Evolutionary conservation across 2,113 vertebrate genomes (phyloP).

Genomic region (Apodemus sylvaticus): DNA sequence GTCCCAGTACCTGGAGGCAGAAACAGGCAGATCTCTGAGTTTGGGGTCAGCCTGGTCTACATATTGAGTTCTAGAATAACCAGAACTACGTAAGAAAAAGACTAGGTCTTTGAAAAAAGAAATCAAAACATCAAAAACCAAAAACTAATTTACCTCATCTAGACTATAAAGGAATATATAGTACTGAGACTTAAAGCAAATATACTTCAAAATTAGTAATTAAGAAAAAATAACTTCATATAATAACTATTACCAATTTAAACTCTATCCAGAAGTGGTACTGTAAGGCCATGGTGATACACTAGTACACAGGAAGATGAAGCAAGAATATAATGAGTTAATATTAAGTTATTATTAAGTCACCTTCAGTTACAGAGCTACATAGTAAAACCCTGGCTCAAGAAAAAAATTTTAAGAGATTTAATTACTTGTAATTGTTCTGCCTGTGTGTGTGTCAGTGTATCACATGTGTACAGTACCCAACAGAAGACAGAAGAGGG

Average conservation of each 20-base stretch:
- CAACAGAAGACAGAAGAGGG: neutral
- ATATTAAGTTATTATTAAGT: neutral
- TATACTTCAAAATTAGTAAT: neutral
- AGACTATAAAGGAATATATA: neutral
- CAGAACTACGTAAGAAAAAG: neutral
- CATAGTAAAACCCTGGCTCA: neutral
- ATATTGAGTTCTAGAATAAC: neutral
- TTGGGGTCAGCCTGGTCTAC: neutral
- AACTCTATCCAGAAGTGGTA: neutral
- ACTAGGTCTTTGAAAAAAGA: neutral
- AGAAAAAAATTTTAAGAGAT: neutral
- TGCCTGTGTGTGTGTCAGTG: neutral
- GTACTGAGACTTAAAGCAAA: neutral
- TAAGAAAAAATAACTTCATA: constrained; percentile 21
- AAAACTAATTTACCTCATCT: neutral
- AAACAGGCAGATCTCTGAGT: neutral
- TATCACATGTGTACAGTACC: neutral
- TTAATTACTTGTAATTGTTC: neutral
- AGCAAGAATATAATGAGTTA: neutral
- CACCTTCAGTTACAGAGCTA: neutral
- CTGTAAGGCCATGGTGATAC: neutral
- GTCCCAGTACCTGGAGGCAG: neutral
- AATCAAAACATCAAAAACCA: neutral
- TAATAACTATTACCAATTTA: constrained; percentile 45
- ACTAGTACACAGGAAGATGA: neutral